Evolutionary conservation across 2,797 vertebrate genomes (phyloP), one percentile per base, ranked within the genome.

Genomic region (Xenopus petersii): DNA sequence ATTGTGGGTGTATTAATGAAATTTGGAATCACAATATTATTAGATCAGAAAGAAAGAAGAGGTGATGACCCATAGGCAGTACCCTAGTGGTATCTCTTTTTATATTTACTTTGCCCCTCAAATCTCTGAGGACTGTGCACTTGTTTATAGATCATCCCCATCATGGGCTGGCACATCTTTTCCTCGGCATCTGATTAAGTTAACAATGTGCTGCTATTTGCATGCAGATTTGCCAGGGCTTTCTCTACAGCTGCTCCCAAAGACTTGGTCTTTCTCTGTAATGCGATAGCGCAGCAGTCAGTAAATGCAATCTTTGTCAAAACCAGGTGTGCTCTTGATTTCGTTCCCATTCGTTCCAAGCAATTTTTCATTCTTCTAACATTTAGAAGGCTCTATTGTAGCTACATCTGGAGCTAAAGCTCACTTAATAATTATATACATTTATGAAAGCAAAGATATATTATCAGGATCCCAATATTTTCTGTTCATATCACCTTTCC

Each of bases 171-270:
- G 88, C 89, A 86, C 89, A 89, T 91, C 90, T 94, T 94, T 92
- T 94, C 92, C 93, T 93, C 93, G 92, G 95, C 95, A 98, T 98
- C 95, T 98, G 96, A 99, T 97, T 98, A 96, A 98, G 95, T 96
- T 98, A 97, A 98, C 96, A 97, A 99, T 98, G 95, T 94, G 92
- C 92, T 94, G 95, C 95, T 98, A 98, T 99, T 98, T 98, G 94
- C 96, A 98, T 99, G 95, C 94, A 96, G 96, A 99, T 98, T 98
- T 97, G 88, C 91, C 88, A 92, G 93, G 93, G 92, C 93, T 91
- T 93, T 92, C 93, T 93, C 91, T 93, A 91, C 91, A 93, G 91
- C 92, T 94, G 92, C 90, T 93, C 91, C 91, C 91, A 80, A 90
- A 96, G 96, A 95, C 94, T 91, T 91, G 93, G 94, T 93, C 93